Conservation (phyloP, 2,797 vertebrate genomes). For the Trachurus trachurus region DNA sequence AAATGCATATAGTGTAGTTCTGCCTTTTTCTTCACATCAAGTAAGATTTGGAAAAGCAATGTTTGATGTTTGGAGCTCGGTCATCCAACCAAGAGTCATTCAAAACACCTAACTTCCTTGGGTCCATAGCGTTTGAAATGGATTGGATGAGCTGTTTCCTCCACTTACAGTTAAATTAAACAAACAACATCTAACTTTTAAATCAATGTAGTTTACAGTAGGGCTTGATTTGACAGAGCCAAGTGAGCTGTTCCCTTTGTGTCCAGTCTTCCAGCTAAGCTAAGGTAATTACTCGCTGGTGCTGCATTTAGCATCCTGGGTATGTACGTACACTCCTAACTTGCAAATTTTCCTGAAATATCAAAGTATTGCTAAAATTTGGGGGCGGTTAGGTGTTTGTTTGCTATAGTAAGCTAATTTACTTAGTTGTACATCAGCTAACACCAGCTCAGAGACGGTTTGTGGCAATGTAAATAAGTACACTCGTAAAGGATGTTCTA, state of each 20-base stretch:
- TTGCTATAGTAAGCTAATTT: not conserved
- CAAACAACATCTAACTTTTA: not conserved
- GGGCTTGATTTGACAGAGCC: not conserved
- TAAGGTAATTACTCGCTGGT: not conserved
- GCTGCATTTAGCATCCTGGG: not conserved
- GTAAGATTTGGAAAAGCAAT: too few species aligned
- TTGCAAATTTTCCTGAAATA: not conserved
- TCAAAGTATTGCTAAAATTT: not conserved
- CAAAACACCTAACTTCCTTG: not conserved
- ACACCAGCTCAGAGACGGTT: not conserved
- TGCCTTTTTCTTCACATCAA: too few species aligned
- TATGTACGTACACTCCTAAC: not conserved
- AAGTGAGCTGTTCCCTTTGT: not conserved
- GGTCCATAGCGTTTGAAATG: not conserved
- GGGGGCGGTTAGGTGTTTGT: accelerated
- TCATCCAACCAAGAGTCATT: not conserved
- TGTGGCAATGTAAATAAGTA: conserved; percentile 18
- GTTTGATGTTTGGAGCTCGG: too few species aligned
- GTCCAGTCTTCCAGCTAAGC: not conserved
- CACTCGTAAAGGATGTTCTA: not conserved
- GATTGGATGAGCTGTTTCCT: not conserved
- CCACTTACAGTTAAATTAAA: not conserved
- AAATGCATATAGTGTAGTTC: not conserved
- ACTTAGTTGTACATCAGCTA: not conserved
- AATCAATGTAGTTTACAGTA: too few species aligned